These are phyloP conservation scores for Charanyca ferruginea DNA, from an alignment of 2,888 invertebrate species.

Conservation along the genomic window DNA sequence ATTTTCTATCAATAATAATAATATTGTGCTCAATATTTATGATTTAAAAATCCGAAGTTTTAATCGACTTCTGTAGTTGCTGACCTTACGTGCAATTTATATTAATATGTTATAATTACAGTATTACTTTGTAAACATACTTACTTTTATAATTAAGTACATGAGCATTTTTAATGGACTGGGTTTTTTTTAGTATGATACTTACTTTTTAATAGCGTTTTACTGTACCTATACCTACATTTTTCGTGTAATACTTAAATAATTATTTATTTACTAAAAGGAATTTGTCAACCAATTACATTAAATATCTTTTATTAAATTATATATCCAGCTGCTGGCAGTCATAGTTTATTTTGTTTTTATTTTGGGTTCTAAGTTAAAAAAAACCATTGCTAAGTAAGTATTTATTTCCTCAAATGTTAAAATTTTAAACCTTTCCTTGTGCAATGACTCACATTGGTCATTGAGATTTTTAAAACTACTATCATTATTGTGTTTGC, in stretches of 20 bases:
- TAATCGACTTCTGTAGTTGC: too few species aligned
- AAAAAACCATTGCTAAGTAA: neutral
- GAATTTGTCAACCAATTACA: neutral
- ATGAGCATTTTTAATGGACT: constrained; percentile 1
- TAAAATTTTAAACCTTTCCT: too few species aligned
- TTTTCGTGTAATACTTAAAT: neutral
- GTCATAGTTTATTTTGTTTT: neutral
- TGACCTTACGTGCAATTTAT: constrained; percentile 7
- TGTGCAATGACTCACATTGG: too few species aligned
- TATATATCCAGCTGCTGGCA: neutral
- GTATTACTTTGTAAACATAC: constrained; percentile 36
- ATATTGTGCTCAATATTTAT: too few species aligned
- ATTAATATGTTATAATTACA: constrained; percentile 11
- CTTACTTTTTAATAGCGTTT: too few species aligned
- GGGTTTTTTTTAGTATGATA: too few species aligned
- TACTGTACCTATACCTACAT: neutral
- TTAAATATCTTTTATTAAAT: neutral
- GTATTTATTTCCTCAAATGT: too few species aligned
- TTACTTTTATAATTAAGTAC: neutral
- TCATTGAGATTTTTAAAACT: too few species aligned
- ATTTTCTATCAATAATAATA: too few species aligned
- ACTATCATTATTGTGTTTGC: too few species aligned
- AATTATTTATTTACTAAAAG: neutral
- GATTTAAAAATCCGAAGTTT: too few species aligned
- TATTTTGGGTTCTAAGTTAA: neutral